Percentiles rank a stretch among this genome's conserved stretches.
Conservation (phyloP, 2,797 vertebrate species). For the Catharus ustulatus region DNA sequence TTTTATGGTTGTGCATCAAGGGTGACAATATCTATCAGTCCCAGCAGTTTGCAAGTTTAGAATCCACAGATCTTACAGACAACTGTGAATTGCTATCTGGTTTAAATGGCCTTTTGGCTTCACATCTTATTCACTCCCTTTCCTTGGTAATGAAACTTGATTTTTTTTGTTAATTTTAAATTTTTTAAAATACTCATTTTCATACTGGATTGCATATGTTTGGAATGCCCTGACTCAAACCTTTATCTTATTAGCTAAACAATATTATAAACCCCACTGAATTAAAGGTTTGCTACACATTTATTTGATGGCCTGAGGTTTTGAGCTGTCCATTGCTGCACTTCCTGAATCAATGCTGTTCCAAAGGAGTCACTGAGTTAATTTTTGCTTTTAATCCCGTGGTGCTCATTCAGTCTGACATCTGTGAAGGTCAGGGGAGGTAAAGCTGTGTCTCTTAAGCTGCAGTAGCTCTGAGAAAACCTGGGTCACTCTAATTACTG, state of each 20-base stretch:
- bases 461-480: conserved; percentile 40
- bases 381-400: conserved; percentile 32
- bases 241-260: not conserved
- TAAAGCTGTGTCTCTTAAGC: conserved; percentile 44
- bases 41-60: not conserved
- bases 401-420: conserved; percentile 23
- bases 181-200: not conserved
- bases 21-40: rapidly evolving
- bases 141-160: not conserved
- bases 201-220: not conserved
- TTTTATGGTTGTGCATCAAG: not conserved
- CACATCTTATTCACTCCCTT: not conserved
- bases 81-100: not conserved
- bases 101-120: not conserved
- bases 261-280: not conserved
- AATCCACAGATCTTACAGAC: not conserved
- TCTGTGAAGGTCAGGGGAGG: not conserved
- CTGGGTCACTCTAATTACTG: conserved; percentile 49
- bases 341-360: conserved; percentile 27
- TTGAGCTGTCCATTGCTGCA: not conserved
- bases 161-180: not conserved
- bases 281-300: not conserved
- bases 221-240: not conserved
- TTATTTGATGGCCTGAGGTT: not conserved
- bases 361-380: conserved; percentile 46